Evolutionary conservation across 2,113 vertebrate genomes (phyloP).

Genomic region (Tautogolabrus adspersus): DNA sequence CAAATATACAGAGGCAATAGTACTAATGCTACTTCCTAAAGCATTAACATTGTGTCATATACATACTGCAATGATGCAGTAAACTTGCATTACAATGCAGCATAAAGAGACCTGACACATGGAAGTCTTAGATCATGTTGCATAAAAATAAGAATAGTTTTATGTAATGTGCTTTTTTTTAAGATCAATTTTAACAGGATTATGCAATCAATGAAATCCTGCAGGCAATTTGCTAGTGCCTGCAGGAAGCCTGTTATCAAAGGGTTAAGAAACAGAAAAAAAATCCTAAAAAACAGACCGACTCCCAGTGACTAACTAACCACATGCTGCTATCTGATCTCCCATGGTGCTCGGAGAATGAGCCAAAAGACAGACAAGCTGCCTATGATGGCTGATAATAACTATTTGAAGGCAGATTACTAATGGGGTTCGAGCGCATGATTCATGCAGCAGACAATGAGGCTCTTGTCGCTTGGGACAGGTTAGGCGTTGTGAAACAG

Average conservation of each 20-base stretch:
- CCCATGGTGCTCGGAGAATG: constrained; percentile 35
- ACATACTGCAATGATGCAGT: too few relatives aligned
- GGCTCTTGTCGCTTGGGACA: constrained; percentile 57
- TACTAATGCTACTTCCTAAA: too few relatives aligned
- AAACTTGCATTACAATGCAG: too few relatives aligned
- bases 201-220: not conserved
- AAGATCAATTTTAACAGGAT: not conserved
- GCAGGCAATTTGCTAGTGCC: not conserved
- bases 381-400: constrained; percentile 45
- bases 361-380: constrained; percentile 57
- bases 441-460: constrained; percentile 65
- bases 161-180: not conserved
- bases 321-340: constrained; percentile 61
- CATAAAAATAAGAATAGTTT: too few relatives aligned
- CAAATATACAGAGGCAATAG: too few relatives aligned
- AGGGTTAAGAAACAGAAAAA: constrained; percentile 15
- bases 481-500: constrained; percentile 59
- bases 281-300: constrained; percentile 34
- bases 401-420: constrained; percentile 67
- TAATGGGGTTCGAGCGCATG: constrained; percentile 64
- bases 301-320: constrained; percentile 66
- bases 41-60: too few relatives aligned
- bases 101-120: too few relatives aligned
- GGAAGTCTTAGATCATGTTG: not conserved
- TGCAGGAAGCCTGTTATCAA: not conserved